A percentile compares a stretch with the other conserved stretches of the same genome.
Evolutionary conservation across 2,888 invertebrate genomes (phyloP).

Genomic region (Cephus sareptanus): DNA sequence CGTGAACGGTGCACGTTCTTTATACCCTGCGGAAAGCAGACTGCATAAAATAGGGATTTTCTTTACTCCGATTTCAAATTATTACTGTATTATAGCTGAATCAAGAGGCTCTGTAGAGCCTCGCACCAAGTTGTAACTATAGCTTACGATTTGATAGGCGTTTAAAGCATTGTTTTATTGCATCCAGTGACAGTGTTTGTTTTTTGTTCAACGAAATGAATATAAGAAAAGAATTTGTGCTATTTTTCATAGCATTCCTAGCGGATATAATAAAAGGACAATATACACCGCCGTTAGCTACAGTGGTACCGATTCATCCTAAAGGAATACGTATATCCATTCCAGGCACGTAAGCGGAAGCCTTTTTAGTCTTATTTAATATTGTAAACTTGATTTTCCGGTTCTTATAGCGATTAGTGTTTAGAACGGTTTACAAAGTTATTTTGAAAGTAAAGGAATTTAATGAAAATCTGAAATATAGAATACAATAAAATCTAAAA

Average conservation of each 20-base stretch:
- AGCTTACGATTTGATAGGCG: background rate
- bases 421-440: background rate
- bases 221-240: background rate
- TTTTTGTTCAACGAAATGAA: background rate
- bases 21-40: background rate
- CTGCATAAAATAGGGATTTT: background rate
- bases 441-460: background rate
- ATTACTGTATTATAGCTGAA: background rate
- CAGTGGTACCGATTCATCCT: slow-evolving; percentile 72
- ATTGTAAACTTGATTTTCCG: slow-evolving; percentile 1
- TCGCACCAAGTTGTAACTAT: background rate
- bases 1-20: background rate
- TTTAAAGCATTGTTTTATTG: background rate
- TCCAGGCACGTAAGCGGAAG: slow-evolving; percentile 67
- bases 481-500: background rate
- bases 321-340: slow-evolving; percentile 73
- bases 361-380: slow-evolving; percentile 11
- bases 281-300: slow-evolving; percentile 65
- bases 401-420: background rate
- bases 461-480: background rate
- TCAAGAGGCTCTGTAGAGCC: background rate
- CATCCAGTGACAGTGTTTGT: background rate
- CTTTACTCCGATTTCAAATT: background rate
- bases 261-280: background rate
- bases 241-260: background rate